These are phyloP conservation scores for Apostichopus californicus DNA, from an alignment of 35 echinoderm and acorn worm species.

Conservation along the genomic window DNA sequence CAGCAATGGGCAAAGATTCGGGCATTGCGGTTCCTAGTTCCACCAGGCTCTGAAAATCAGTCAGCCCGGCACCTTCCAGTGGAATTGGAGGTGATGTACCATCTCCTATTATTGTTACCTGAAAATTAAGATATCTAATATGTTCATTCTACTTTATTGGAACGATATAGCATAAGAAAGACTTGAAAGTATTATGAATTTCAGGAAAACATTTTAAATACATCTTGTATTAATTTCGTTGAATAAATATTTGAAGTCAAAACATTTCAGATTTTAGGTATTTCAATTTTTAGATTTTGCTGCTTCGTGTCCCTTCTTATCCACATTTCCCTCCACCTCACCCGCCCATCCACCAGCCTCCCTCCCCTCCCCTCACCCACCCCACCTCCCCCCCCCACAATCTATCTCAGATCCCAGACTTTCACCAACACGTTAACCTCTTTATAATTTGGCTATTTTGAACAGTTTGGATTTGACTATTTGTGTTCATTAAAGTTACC, in stretches of 20 bases:
- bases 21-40: slow-evolving; percentile 74
- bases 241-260: background rate
- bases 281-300: too few species aligned
- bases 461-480: too few species aligned
- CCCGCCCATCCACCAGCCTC: background rate
- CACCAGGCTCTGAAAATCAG: slow-evolving; percentile 66
- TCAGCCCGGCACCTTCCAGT: slow-evolving; percentile 78
- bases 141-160: too few species aligned
- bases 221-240: background rate
- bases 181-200: too few species aligned
- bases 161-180: too few species aligned
- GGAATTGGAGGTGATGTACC: slow-evolving; percentile 76
- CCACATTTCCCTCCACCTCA: background rate
- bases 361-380: background rate
- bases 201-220: too few species aligned
- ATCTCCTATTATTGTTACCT: slow-evolving; percentile 95
- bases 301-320: too few species aligned
- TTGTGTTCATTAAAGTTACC: too few species aligned
- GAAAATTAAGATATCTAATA: background rate
- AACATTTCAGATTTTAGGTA: background rate
- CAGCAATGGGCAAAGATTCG: slow-evolving; percentile 60
- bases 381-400: too few species aligned
- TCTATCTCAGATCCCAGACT: too few species aligned
- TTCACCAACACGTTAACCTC: too few species aligned
- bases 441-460: too few species aligned